Percentiles rank a stretch among this genome's conserved stretches.
Evolutionary conservation across 2,888 invertebrate species (phyloP).

Genomic region (Danaus chrysippus): DNA sequence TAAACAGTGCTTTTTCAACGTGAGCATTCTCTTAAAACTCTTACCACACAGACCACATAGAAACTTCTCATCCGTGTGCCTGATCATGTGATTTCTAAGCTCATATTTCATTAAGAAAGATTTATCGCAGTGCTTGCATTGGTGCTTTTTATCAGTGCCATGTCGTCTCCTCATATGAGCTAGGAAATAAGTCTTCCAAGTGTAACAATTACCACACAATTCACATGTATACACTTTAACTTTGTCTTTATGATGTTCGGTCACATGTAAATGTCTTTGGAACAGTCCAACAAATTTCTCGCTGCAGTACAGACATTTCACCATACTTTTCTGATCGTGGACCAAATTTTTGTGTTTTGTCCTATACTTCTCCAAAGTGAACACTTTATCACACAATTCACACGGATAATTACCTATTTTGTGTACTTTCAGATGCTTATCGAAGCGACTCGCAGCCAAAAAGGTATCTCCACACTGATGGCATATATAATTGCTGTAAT

Average conservation of each 20-base stretch:
- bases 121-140: constrained; percentile 39
- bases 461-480: constrained; percentile 56
- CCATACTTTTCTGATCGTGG: constrained; percentile 39
- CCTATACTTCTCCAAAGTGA: constrained; percentile 50
- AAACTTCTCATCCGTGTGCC: constrained; percentile 35
- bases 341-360: constrained; percentile 47
- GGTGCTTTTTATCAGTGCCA: constrained; percentile 45
- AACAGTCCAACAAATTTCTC: constrained; percentile 42
- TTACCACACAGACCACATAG: constrained; percentile 42
- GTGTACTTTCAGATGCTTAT: constrained; percentile 63
- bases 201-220: constrained; percentile 57
- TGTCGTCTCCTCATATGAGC: constrained; percentile 60
- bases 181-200: constrained; percentile 60
- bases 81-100: constrained; percentile 38
- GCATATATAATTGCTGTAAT: constrained; percentile 58
- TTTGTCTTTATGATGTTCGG: constrained; percentile 44
- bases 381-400: constrained; percentile 63
- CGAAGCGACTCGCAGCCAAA: constrained; percentile 40
- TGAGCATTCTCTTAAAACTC: constrained; percentile 36
- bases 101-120: constrained; percentile 37
- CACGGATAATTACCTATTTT: constrained; percentile 60
- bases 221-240: constrained; percentile 44
- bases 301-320: constrained; percentile 49
- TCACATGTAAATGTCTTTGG: constrained; percentile 45
- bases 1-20: constrained; percentile 39